Evolutionary conservation across 2,888 invertebrate genomes (phyloP).

Genomic region (Acanthosepion esculentum): DNA sequence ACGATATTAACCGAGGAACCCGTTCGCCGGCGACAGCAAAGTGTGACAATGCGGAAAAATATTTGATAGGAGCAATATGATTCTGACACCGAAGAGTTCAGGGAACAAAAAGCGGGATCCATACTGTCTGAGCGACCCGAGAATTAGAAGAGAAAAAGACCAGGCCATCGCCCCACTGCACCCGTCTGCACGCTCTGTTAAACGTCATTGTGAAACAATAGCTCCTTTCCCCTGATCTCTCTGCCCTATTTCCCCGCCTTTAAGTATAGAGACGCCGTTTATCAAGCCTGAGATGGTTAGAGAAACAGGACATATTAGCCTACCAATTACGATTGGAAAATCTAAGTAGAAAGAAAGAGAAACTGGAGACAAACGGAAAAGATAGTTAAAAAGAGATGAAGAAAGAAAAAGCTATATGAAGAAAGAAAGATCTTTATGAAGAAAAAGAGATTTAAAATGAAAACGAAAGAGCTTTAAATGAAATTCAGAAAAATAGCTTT

Average conservation of each 20-base stretch:
- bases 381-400: not conserved
- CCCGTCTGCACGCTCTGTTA: not conserved
- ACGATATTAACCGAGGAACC: not conserved
- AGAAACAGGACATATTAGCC: not conserved
- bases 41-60: slow-evolving; percentile 22
- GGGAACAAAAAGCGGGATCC: not conserved
- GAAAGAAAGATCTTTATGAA: not conserved
- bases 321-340: not conserved
- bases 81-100: slow-evolving; percentile 21
- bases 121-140: not conserved
- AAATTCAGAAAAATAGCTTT: not conserved
- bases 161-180: not conserved
- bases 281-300: not conserved
- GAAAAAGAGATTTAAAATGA: not conserved
- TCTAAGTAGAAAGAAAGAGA: too few species aligned
- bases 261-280: not conserved
- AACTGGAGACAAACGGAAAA: not conserved
- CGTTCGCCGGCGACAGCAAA: not conserved
- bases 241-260: not conserved
- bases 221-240: not conserved
- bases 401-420: not conserved
- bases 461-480: too few species aligned
- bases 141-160: not conserved
- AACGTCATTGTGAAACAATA: slow-evolving; percentile 8
- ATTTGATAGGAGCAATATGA: slow-evolving; percentile 33